phyloP scores from a whole-genome alignment of 1,140 invertebrate species.

The Stegodyphus mimosarum region DNA sequence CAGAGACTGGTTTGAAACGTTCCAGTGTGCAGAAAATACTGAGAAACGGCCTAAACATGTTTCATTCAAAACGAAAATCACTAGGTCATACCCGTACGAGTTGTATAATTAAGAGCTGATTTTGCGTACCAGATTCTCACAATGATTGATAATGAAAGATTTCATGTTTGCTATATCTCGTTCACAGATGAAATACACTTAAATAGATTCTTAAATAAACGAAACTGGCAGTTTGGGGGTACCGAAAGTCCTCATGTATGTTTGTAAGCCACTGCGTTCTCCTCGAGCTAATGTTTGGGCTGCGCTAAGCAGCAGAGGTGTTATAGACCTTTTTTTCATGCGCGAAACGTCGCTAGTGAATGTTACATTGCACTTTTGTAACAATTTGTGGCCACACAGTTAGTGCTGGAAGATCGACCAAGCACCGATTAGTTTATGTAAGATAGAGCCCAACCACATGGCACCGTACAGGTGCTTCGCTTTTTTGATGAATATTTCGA shows the following conservation, averaged over 20 bases:
- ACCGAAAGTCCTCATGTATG: not conserved
- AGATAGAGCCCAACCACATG: not conserved
- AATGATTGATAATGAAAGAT: conserved; percentile 1
- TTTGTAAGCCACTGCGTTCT: conserved; percentile 7
- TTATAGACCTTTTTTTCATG: not conserved
- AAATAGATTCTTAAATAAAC: conserved; percentile 17
- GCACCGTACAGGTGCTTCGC: not conserved
- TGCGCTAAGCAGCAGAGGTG: not conserved
- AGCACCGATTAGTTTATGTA: not conserved
- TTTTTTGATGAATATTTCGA: not conserved
- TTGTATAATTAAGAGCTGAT: not conserved
- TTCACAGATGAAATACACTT: conserved; percentile 26
- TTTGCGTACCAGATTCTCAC: not conserved
- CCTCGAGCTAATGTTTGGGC: not conserved
- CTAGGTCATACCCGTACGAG: not conserved
- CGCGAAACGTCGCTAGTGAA: not conserved
- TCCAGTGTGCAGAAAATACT: not conserved
- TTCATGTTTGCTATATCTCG: conserved; percentile 1
- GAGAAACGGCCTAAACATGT: not conserved
- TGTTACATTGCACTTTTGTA: not conserved
- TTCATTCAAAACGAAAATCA: not conserved
- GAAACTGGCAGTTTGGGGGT: not conserved
- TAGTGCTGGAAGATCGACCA: not conserved
- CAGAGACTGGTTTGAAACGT: not conserved
- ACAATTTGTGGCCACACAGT: not conserved